Base-by-base conservation (phyloP, 2,888 invertebrate species). In the Hartigia nigra region DNA sequence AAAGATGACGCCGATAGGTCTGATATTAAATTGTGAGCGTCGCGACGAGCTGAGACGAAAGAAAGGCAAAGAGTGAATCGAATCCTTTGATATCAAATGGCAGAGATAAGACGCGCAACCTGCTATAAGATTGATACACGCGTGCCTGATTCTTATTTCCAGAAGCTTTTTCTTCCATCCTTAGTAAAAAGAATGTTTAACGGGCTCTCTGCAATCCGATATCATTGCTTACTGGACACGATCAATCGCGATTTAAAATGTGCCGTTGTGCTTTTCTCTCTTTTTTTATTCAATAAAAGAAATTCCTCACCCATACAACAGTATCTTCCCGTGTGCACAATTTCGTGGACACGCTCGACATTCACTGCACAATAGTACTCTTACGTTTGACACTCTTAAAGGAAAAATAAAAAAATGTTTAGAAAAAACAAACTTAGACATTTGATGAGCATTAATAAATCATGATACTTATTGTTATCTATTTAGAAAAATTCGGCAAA, bases 1-100 rank as follows among this genome's bases (percentile, higher is more conserved):
- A 78, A 78, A 78, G 78, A 78, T 78, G 78, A 75, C 78, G 80
- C 76, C 72, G 74, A 77, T 55, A 74, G 74, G 74, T 79, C 81
- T 81, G 80, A 83, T 82, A 83, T 82, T 83, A 79, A 83, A 83
- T 23, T 9, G 32, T 31, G 34, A 72, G 72, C 72, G 72, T 34
- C 72, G 31, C 72, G 72, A 72, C 72, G 31, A 31, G 32, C 34
- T 72, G 72, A 34, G 72, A 72, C 72, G 72, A 31, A 34, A 72
- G 72, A 72, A 34, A 34, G 32, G 31, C 31, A 72, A 72, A 34
- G 72, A 5, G 72, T 72, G 72, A 72, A 34, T 34, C 78, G 80
- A 80, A 77, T 82, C 79, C 77, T 83, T 82, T 81, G 81, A 83
- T 82, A 82, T 82, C 79, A 78, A 72, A 72, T 34, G 72, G 72